Evolutionary conservation across 1,140 invertebrate species (phyloP), one percentile per base, ranked within the genome.

Genomic region (Eubasilissa regina): DNA sequence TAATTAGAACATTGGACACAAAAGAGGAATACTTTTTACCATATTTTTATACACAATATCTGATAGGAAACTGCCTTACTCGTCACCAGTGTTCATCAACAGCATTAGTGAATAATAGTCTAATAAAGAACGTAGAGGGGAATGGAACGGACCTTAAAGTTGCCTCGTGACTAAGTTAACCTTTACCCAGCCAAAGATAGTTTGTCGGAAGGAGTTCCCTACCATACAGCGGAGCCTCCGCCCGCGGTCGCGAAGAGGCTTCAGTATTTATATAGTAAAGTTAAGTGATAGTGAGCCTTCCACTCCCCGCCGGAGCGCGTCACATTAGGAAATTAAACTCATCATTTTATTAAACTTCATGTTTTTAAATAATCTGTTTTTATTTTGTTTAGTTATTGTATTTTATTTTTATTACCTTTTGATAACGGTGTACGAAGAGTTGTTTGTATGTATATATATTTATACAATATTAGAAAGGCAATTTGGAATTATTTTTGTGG

Each of bases 401-500:
- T 80, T 77, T 70, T 62, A 64, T 68, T 78, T 77, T 78, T 79
- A 79, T 79, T 74, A 74, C 48, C 55, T 78, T 72, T 78, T 78
- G 48, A 73, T 56, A 56, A 78, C 35, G 68, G 43, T 58, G 48
- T 78, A 64, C 66, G 64, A 51, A 66, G 66, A 53, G 19, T 77
- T 70, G 75, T 70, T 80, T 77, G 47, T 80, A 81, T 75, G 80
- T 81, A 81, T 81, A 81, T 78, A 75, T 75, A 74, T 77, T 80
- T 80, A 80, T 73, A 80, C 72, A 75, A 80, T 48, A n/a, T 68
- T 58, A 62, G 62, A 66, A 78, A 43, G n/a, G 58, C 51, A 78
- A 75, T 75, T 81, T 80, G 74, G 51, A 79, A 66, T 80, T 80
- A 75, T 80, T 75, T 80, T 74, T 80, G 72, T 78, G 80, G 58